phyloP scores from a whole-genome alignment of 2,797 vertebrate genomes.

The Malacoctenus gilli region DNA sequence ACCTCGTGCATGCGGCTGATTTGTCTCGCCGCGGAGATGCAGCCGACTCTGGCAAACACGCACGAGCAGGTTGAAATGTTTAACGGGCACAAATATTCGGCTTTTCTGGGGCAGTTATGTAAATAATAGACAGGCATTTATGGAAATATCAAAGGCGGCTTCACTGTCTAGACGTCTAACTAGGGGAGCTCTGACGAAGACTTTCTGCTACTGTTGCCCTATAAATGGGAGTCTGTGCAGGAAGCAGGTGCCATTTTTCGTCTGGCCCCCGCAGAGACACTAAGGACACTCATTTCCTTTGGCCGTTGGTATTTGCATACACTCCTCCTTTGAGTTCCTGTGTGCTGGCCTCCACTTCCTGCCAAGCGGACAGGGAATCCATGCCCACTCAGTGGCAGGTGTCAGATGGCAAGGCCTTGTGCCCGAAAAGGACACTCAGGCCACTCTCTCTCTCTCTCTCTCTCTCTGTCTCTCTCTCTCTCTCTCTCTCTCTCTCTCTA shows the following conservation, averaged over 20 bases:
- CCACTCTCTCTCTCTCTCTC: conserved; percentile 57
- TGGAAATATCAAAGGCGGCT: conserved; percentile 32
- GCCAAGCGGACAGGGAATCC: conserved; percentile 78
- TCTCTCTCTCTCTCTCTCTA: conserved; percentile 20
- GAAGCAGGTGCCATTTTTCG: conserved; percentile 79
- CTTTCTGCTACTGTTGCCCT: conserved; percentile 51
- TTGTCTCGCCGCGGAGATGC: neutral
- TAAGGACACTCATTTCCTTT: conserved; percentile 77
- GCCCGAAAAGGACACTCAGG: conserved; percentile 79
- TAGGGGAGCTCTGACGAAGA: conserved; percentile 62
- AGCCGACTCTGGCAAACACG: neutral
- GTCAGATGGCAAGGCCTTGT: conserved; percentile 84
- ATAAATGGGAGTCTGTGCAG: conserved; percentile 76
- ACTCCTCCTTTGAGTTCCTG: conserved; percentile 81
- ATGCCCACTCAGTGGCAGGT: conserved; percentile 84
- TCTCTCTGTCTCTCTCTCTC: conserved; percentile 20
- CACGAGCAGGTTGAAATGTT: conserved; percentile 2
- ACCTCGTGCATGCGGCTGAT: conserved; percentile 15
- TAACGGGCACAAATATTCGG: neutral
- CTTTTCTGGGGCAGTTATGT: conserved; percentile 4
- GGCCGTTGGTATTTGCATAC: conserved; percentile 73
- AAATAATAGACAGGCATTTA: conserved; percentile 14
- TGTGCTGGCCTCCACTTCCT: conserved; percentile 79
- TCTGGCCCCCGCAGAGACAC: conserved; percentile 70
- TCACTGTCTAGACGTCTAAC: conserved; percentile 43